These are phyloP conservation scores for Agonopterix heracliana DNA, from an alignment of 2,888 invertebrate genomes.

Conservation along the genomic window DNA sequence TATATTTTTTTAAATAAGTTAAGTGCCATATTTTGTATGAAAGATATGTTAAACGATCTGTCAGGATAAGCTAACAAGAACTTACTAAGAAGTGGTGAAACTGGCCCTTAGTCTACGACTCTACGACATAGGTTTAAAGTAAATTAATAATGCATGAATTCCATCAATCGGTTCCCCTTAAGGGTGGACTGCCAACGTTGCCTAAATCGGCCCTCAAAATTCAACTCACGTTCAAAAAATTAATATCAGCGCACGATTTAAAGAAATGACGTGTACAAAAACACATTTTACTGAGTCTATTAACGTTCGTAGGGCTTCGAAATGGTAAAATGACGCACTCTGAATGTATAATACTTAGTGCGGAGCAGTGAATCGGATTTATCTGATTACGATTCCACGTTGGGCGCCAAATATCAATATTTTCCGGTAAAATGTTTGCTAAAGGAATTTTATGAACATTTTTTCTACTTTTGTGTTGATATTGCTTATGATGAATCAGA, in stretches of 20 bases:
- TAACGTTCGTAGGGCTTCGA: conserved; percentile 38
- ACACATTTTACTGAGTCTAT: conserved; percentile 44
- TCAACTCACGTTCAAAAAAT: conserved; percentile 51
- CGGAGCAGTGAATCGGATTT: conserved; percentile 19
- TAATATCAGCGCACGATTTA: conserved; percentile 60
- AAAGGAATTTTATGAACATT: too few species aligned
- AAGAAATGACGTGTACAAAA: conserved; percentile 55
- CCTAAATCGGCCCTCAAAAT: conserved; percentile 24
- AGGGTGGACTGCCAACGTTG: background rate
- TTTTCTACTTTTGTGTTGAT: too few species aligned
- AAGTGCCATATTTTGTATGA: too few species aligned
- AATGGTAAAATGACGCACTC: conserved; percentile 40
- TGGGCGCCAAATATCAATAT: conserved; percentile 15
- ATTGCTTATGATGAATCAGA: too few species aligned
- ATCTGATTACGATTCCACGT: conserved; percentile 26
- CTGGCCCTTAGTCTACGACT: too few species aligned
- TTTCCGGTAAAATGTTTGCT: too few species aligned
- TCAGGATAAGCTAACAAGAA: too few species aligned
- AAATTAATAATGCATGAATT: background rate
- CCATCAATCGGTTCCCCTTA: background rate
- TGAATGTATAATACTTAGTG: conserved; percentile 34
- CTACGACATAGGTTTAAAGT: too few species aligned
- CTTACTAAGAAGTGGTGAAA: too few species aligned
- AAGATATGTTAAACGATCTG: too few species aligned
- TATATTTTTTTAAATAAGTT: too few species aligned